Evolutionary conservation across 2,888 invertebrate genomes (phyloP), one percentile per base, ranked within the genome.

Genomic region (Drosophila cracens): DNA sequence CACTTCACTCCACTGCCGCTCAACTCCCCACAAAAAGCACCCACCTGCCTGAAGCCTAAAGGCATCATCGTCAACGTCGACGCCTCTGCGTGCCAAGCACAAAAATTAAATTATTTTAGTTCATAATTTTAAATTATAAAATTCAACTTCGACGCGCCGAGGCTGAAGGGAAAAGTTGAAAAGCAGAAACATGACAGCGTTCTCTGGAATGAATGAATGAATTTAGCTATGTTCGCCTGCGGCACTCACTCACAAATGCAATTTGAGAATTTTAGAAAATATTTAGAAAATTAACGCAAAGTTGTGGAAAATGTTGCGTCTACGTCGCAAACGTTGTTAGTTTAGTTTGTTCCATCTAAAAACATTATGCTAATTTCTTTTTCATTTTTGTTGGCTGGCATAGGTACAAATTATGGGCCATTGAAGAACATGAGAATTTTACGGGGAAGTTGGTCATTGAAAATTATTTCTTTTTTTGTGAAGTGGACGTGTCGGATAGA

Each of bases 221-320:
- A 72, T 60, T 73, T 78, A 75, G 62, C 80, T 40, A 21, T 67
- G 59, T 65, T n/a, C 33, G 71, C 80, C 84, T 57, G 77, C 62
- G 82, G 87, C 59, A 62, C 56, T 54, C 43, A 54, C 34, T 58
- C 56, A 59, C 71, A 85, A 86, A 86, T 81, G 78, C 78, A 86
- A 89, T 86, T 86, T 86, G 66, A 40, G 65, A 70, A 85, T 78
- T 85, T 89, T 81, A 62, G 74, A 89, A 86, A 90, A 87, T 87
- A 87, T 87, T 87, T 87, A 83, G 89, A 87, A 87, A 87, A 87
- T 87, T 87, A 90, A 88, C 88, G 88, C 88, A 89, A 87, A 86
- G 83, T 87, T 86, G 88, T 86, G 89, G 74, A 88, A 88, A 88
- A 81, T 75, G 73, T 82, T 81, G 69, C 74, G 83, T 85, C 85